Base-by-base conservation (phyloP, 2,113 vertebrate species). In the Sinosuthora webbiana region DNA sequence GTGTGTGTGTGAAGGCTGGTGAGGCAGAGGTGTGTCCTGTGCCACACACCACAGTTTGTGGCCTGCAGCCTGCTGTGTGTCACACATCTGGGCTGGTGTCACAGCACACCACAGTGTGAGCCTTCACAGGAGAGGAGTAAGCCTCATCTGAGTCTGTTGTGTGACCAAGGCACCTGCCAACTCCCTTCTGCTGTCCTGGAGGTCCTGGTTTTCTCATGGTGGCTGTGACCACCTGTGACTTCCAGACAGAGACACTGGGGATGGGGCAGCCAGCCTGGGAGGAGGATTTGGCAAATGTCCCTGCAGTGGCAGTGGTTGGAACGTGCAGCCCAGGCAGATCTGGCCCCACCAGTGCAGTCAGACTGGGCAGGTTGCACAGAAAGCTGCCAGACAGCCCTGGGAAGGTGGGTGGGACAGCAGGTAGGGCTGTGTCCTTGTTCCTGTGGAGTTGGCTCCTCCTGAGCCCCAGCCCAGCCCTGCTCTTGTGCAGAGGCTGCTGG, bases 31-130 rank as follows among this genome's bases (percentile, higher is more conserved):
- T 6, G 18, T 50, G 62, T 73, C 53, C 8, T 45, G 79, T 53
- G 15, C 57, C 21, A 3, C 14, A 6, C 0, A 0, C n/a, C 1
- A 6, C 10, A 1, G 7, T 15, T 60, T 27, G 75, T 68, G 88
- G 47, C 57, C 79, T 19, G 41, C 31, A 33, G 71, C 10, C 74
- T 47, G 44, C 79, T 25, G 81, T 14, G 60, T 84, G 87, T 84
- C 80, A 33, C 63, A 25, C 3, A 1, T 28, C 93, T 68, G 82
- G 74, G 82, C 84, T 84, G 84, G 4, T 76, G 35, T 70, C 62
- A 27, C 56, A 35, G 44, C 5, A 4, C 56, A 42, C 9, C 0
- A 0, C 64, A 62, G 47, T 4, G 1, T 56, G 87, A 71, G 44
- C 30, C 49, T 53, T 60, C 82, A 10, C 1, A 5, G 53, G 56